These are phyloP conservation scores for Phrynosoma platyrhinos DNA, from an alignment of 2,113 vertebrate species.

Conservation along the genomic window DNA sequence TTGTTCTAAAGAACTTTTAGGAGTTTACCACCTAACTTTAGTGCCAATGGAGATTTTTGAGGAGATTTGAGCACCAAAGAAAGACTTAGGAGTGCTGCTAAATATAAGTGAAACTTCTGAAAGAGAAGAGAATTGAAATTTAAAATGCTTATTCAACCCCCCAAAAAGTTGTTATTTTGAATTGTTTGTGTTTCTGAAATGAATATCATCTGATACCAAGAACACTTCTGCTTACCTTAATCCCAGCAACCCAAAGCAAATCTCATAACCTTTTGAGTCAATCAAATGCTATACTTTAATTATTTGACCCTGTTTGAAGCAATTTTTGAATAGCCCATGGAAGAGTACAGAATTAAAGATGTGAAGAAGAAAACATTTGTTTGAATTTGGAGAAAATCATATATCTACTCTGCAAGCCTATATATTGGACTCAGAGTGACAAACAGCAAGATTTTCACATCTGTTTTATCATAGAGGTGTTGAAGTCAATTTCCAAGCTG, in stretches of 20 bases:
- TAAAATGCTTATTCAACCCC: too few relatives aligned
- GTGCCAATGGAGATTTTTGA: too few relatives aligned
- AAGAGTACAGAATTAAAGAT: background rate
- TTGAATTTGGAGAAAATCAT: background rate
- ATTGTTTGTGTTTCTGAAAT: background rate
- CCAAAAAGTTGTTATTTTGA: background rate
- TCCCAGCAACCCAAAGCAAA: background rate
- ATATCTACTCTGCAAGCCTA: background rate
- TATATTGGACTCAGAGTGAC: background rate
- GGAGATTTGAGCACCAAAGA: too few relatives aligned
- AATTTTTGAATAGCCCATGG: background rate
- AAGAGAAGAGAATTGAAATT: too few relatives aligned
- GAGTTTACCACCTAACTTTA: too few relatives aligned
- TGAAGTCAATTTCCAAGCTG: too few relatives aligned
- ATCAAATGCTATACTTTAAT: constrained; percentile 6
- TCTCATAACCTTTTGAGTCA: background rate
- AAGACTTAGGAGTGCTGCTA: too few relatives aligned
- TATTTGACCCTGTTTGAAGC: background rate
- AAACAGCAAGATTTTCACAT: background rate
- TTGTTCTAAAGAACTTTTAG: too few relatives aligned
- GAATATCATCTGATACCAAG: background rate
- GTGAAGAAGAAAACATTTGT: constrained; percentile 15
- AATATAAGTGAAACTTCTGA: too few relatives aligned
- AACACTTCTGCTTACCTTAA: background rate
- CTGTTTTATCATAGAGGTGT: background rate